phyloP scores from a whole-genome alignment of 2,888 invertebrate genomes.

The Meta bourneti region DNA sequence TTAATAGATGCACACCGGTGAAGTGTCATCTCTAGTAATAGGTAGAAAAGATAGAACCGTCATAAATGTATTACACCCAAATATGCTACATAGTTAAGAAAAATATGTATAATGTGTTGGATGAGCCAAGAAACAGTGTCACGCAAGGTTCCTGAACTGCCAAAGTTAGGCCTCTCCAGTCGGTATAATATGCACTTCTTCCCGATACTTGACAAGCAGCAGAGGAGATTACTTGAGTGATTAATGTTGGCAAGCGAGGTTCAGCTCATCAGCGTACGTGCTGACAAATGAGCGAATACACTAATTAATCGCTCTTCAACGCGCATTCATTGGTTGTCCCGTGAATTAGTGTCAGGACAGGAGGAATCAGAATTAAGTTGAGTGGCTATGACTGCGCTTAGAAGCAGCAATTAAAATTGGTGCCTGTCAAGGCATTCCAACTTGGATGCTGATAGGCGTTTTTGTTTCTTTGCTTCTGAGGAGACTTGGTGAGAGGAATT shows the following conservation, averaged over 20 bases:
- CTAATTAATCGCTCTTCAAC: conserved; percentile 69
- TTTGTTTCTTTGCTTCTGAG: neutral
- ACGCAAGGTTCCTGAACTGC: neutral
- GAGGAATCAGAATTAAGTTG: conserved; percentile 9
- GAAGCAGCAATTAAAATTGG: conserved; percentile 42
- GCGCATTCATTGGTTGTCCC: conserved; percentile 43
- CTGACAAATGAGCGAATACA: conserved; percentile 62
- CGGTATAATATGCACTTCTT: conserved; percentile 32
- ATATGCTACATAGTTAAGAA: neutral
- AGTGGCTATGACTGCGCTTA: neutral
- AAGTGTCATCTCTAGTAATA: no score
- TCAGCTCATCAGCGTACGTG: conserved; percentile 41
- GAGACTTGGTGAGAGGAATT: neutral
- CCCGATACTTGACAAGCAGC: conserved; percentile 34
- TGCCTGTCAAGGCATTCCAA: neutral
- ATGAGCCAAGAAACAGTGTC: neutral
- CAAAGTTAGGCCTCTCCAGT: neutral
- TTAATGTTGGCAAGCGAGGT: conserved; percentile 28
- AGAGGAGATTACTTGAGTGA: conserved; percentile 30
- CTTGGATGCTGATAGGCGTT: neutral
- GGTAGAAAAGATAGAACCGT: no score
- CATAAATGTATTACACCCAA: no score
- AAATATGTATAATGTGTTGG: neutral
- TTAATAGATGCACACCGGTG: no score
- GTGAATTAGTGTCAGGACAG: neutral